Percentiles rank a stretch among this genome's conserved stretches.
phyloP scores from a whole-genome alignment of 1,140 invertebrate species.

The Dolichoris vasculosae region DNA sequence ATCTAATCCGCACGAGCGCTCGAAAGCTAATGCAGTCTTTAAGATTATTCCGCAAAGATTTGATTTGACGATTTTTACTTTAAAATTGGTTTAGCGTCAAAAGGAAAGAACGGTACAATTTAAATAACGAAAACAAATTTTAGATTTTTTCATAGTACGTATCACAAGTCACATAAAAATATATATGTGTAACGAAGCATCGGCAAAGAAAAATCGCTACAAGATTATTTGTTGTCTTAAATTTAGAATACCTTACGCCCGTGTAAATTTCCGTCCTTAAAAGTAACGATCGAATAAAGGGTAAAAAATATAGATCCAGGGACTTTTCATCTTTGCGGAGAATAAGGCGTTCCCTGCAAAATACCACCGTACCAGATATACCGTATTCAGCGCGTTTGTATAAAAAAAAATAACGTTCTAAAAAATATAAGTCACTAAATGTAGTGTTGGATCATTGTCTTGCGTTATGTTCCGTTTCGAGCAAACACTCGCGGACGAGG shows the following conservation, averaged over 20 bases:
- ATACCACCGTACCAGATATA: slow-evolving; percentile 46
- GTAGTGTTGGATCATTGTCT: slow-evolving; percentile 74
- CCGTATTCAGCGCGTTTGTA: slow-evolving; percentile 47
- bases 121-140: slow-evolving; percentile 32
- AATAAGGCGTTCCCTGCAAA: slow-evolving; percentile 51
- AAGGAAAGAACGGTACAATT: slow-evolving; percentile 13
- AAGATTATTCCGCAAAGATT: slow-evolving; percentile 50
- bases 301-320: slow-evolving; percentile 57
- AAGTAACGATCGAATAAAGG: slow-evolving; percentile 53
- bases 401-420: slow-evolving; percentile 64
- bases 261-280: slow-evolving; percentile 55
- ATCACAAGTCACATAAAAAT: slow-evolving; percentile 40
- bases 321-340: slow-evolving; percentile 51
- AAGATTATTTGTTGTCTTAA: slow-evolving; percentile 46
- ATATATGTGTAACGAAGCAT: slow-evolving; percentile 15
- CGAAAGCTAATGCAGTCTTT: slow-evolving; percentile 51
- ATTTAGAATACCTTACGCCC: slow-evolving; percentile 51
- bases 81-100: slow-evolving; percentile 35
- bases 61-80: not conserved
- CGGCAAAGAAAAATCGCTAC: slow-evolving; percentile 28
- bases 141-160: slow-evolving; percentile 20
- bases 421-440: slow-evolving; percentile 61
- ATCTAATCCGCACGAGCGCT: slow-evolving; percentile 42
- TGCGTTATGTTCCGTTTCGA: slow-evolving; percentile 86
- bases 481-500: slow-evolving; percentile 86